These are phyloP conservation scores for Seira ritae DNA, from an alignment of 2,888 invertebrate species.

Conservation along the genomic window DNA sequence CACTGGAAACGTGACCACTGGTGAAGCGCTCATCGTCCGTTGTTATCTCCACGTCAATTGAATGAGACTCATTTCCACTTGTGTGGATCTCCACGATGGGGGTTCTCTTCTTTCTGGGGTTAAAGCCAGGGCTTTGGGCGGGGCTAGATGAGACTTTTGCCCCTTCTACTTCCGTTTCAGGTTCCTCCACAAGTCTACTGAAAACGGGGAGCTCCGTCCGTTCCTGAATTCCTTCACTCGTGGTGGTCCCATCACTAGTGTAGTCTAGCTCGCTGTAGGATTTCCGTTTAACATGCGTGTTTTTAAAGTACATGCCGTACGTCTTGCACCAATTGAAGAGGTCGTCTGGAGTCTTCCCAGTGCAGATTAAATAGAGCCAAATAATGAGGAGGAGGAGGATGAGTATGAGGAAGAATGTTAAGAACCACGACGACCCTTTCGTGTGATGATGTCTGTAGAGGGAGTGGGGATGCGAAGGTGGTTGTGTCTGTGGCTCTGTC, in stretches of 20 bases:
- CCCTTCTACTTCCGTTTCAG: no score
- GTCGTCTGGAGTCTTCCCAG: not conserved
- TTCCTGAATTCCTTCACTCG: not conserved
- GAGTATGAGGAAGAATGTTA: constrained; percentile 32
- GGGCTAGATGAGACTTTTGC: no score
- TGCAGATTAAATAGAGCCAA: not conserved
- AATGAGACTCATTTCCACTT: constrained; percentile 11
- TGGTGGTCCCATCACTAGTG: not conserved
- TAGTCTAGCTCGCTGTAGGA: not conserved
- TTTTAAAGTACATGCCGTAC: constrained; percentile 23
- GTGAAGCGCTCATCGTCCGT: constrained; percentile 17
- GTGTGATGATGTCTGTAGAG: no score
- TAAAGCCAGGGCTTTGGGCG: not conserved
- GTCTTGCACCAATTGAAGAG: not conserved
- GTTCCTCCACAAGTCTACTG: no score
- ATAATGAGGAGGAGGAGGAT: constrained; percentile 11
- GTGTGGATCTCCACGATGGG: constrained; percentile 24
- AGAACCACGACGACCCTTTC: constrained; percentile 11
- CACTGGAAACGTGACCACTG: not conserved
- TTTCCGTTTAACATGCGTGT: not conserved
- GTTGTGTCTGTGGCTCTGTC: not conserved
- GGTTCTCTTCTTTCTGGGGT: not conserved
- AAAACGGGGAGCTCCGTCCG: no score
- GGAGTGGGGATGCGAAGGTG: no score
- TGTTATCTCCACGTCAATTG: constrained; percentile 27